Evolutionary conservation across 2,797 vertebrate species (phyloP).

Genomic region (Cichlasoma orientale): DNA sequence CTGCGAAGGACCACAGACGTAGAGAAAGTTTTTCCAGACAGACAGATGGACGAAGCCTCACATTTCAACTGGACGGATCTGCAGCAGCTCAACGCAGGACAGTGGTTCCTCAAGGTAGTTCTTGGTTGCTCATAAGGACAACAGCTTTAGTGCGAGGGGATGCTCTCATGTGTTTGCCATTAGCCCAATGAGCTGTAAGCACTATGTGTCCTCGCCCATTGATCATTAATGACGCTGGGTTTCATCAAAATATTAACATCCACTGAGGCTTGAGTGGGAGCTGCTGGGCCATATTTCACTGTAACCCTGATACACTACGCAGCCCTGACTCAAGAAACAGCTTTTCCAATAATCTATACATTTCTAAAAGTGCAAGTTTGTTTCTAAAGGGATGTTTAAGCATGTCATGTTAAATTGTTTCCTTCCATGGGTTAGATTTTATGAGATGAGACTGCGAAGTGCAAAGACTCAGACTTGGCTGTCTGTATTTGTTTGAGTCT

Average conservation of each 20-base stretch:
- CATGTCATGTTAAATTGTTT: not conserved
- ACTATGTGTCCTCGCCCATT: not conserved
- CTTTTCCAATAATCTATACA: not conserved
- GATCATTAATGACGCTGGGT: not conserved
- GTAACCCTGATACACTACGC: not conserved
- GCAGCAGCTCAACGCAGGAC: slow-evolving; percentile 88
- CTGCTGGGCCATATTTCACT: not conserved
- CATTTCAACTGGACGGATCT: slow-evolving; percentile 95
- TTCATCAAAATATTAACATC: slow-evolving; percentile 8
- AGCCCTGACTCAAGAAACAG: not conserved
- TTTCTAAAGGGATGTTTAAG: not conserved
- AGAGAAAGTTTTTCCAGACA: slow-evolving; percentile 83
- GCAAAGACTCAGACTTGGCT: not conserved
- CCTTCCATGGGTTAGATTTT: not conserved
- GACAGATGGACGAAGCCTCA: slow-evolving; percentile 79
- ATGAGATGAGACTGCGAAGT: not conserved
- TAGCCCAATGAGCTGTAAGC: not conserved
- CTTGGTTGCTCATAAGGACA: not conserved
- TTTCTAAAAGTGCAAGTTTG: not conserved
- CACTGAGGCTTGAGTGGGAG: not conserved
- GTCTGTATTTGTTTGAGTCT: slow-evolving; percentile 30
- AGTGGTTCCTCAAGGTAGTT: slow-evolving; percentile 91
- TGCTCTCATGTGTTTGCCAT: not conserved
- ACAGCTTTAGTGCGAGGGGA: not conserved
- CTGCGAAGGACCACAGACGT: slow-evolving; percentile 92